These are phyloP conservation scores for Semnornis frantzii DNA, from an alignment of 2,113 vertebrate species.

Conservation along the genomic window DNA sequence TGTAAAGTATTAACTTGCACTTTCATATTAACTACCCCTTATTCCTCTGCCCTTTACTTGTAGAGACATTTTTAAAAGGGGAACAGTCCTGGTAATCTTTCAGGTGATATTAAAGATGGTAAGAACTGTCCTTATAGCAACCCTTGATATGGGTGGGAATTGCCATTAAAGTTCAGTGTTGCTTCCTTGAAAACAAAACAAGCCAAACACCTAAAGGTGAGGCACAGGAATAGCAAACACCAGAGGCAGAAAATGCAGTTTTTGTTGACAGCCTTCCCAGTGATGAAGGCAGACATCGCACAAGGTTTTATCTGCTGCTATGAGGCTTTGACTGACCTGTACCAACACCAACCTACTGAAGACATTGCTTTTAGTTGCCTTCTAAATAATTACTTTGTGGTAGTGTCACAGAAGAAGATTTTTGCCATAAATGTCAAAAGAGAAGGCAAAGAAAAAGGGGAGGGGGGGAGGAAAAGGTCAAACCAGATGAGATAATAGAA, in stretches of 20 bases:
- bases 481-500: background rate
- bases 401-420: background rate
- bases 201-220: background rate
- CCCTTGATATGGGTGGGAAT: background rate
- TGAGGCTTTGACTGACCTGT: background rate
- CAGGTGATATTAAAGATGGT: background rate
- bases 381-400: background rate
- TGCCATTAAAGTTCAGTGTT: background rate
- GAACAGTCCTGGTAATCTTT: background rate
- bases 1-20: background rate
- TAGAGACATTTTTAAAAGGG: background rate
- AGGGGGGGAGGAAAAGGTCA: background rate
- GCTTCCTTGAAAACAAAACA: background rate
- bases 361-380: background rate
- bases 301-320: background rate
- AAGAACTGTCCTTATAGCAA: background rate
- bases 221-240: background rate
- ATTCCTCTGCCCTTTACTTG: conserved; percentile 1
- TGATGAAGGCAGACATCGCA: background rate
- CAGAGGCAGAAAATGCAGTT: background rate
- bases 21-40: background rate
- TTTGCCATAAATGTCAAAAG: background rate
- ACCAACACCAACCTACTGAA: background rate
- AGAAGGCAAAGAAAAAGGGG: background rate
- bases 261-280: background rate